These are phyloP conservation scores for Charina bottae DNA, from an alignment of 2,113 vertebrate genomes.

Conservation along the genomic window DNA sequence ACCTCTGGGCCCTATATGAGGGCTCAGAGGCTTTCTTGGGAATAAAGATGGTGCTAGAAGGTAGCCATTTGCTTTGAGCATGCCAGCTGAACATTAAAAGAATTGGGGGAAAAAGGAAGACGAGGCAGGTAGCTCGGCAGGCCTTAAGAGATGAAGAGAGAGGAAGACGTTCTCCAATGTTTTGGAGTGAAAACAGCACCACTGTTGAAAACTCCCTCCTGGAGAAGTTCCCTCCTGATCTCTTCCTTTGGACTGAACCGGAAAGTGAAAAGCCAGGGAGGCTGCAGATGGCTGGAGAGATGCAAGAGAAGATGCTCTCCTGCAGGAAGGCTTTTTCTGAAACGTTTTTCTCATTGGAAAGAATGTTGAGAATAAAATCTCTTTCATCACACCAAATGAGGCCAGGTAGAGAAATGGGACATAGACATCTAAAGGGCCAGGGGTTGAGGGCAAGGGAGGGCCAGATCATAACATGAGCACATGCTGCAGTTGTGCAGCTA, in stretches of 20 bases:
- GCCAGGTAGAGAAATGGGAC: not conserved
- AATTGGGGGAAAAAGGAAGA: no score
- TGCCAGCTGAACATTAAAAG: no score
- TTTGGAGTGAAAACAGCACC: not conserved
- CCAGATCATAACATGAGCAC: not conserved
- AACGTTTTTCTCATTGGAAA: not conserved
- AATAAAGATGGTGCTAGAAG: not conserved
- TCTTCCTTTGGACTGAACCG: not conserved
- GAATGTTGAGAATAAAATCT: not conserved
- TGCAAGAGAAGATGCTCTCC: no score
- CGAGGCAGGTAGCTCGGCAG: not conserved
- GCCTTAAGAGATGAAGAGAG: not conserved
- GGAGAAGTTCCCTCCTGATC: not conserved
- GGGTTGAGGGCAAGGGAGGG: not conserved
- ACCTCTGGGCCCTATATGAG: not conserved
- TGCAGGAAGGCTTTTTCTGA: not conserved
- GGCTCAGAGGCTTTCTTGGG: not conserved
- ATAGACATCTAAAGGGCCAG: not conserved
- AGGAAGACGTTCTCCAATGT: not conserved
- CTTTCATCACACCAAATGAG: not conserved
- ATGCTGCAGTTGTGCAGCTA: not conserved
- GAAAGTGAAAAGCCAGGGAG: not conserved
- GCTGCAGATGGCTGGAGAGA: not conserved
- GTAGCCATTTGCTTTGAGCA: not conserved
- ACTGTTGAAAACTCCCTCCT: not conserved